Conservation (phyloP, 2,797 vertebrate genomes). For the Myoxocephalus aenaeus region DNA sequence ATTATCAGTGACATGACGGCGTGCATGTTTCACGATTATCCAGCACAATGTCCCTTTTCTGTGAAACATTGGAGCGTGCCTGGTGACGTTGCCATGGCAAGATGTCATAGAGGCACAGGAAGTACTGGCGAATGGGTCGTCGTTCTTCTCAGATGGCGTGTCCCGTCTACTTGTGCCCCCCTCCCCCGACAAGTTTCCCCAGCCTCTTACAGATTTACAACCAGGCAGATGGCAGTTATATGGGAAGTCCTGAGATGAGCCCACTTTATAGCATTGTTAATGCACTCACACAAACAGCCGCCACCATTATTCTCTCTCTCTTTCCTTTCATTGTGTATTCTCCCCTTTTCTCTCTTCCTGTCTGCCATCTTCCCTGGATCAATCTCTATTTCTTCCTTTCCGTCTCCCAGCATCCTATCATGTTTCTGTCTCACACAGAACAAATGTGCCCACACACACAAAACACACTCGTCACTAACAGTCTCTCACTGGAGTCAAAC, state of each 20-base stretch:
- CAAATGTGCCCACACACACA: slow-evolving; percentile 60
- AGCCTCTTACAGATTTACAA: slow-evolving; percentile 94
- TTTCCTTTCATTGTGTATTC: slow-evolving; percentile 43
- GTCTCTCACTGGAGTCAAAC: slow-evolving; percentile 72
- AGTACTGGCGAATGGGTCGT: slow-evolving; percentile 67
- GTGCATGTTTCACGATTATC: slow-evolving; percentile 36
- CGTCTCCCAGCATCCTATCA: slow-evolving; percentile 73
- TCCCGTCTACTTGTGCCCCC: slow-evolving; percentile 46
- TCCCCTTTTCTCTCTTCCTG: slow-evolving; percentile 44
- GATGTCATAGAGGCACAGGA: slow-evolving; percentile 59
- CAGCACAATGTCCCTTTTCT: neutral
- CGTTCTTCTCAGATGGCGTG: slow-evolving; percentile 85
- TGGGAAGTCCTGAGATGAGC: slow-evolving; percentile 96
- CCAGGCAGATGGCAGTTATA: slow-evolving; percentile 96
- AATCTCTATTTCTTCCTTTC: slow-evolving; percentile 89
- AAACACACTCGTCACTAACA: slow-evolving; percentile 54
- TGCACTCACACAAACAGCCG: slow-evolving; percentile 96
- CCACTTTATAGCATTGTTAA: slow-evolving; percentile 97
- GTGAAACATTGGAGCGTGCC: neutral
- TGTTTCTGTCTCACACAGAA: slow-evolving; percentile 62
- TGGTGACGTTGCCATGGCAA: slow-evolving; percentile 36
- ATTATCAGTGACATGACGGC: slow-evolving; percentile 23
- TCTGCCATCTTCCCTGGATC: slow-evolving; percentile 84
- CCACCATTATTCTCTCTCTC: slow-evolving; percentile 72
- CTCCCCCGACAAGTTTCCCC: slow-evolving; percentile 70